A percentile compares a stretch with the other conserved stretches of the same genome.
These are phyloP conservation scores for Lineus longissimus DNA, from an alignment of 1,140 invertebrate genomes.

Conservation along the genomic window DNA sequence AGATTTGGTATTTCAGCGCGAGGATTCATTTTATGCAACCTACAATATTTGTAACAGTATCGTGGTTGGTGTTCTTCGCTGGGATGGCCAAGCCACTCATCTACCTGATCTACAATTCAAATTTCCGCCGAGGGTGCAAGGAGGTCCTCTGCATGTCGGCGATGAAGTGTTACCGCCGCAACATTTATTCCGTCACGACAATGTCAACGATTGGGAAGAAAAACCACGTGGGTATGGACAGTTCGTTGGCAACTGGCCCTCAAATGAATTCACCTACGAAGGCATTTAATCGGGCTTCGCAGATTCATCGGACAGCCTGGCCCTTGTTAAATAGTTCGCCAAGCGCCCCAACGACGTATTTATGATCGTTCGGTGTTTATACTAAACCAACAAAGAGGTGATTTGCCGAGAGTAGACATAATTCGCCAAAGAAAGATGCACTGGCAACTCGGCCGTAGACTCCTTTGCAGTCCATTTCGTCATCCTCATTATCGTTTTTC, in stretches of 20 bases:
- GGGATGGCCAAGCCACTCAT: constrained; percentile 29
- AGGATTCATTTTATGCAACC: neutral
- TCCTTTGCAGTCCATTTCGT: too few relatives aligned
- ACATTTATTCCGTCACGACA: constrained; percentile 38
- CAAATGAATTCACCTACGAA: constrained; percentile 11
- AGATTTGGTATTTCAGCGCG: constrained; percentile 20
- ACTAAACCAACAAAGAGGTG: too few relatives aligned
- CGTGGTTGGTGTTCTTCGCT: constrained; percentile 20
- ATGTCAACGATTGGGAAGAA: constrained; percentile 33
- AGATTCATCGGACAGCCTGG: constrained; percentile 25
- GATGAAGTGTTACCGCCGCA: constrained; percentile 41
- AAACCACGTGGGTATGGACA: constrained; percentile 33
- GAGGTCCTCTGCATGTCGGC: constrained; percentile 43
- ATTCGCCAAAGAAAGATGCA: too few relatives aligned
- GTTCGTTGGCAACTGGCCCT: neutral
- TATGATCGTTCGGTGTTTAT: too few relatives aligned
- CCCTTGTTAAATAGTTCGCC: constrained; percentile 13
- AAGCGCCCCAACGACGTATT: too few relatives aligned
- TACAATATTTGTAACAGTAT: constrained; percentile 21
- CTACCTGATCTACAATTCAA: constrained; percentile 40
- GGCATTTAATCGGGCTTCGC: constrained; percentile 25
- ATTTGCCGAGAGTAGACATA: too few relatives aligned
- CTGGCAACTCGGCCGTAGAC: too few relatives aligned
- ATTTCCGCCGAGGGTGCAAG: constrained; percentile 41
- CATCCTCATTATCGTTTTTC: too few relatives aligned